phyloP scores from a whole-genome alignment of 2,113 vertebrate genomes.

The Illadopsis cleaveri region DNA sequence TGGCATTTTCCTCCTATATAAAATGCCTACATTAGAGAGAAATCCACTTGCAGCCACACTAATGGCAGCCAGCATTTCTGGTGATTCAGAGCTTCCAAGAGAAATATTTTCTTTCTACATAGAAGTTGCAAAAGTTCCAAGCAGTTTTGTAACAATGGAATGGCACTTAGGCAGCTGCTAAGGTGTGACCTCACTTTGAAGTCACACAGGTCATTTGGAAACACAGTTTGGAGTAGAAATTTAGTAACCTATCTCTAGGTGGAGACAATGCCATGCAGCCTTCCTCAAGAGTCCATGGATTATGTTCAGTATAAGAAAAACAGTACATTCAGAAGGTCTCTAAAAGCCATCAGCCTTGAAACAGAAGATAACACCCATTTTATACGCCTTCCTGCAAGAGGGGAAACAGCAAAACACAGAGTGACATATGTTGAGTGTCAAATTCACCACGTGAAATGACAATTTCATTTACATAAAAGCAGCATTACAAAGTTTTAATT shows the following conservation, averaged over 20 bases:
- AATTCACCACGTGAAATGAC: not conserved
- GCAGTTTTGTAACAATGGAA: not conserved
- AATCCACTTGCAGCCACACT: not conserved
- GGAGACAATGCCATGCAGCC: not conserved
- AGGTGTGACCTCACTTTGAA: not conserved
- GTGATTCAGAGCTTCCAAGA: not conserved
- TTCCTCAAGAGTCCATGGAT: not conserved
- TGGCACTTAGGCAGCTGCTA: not conserved
- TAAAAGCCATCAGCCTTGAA: not conserved
- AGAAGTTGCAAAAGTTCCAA: not conserved
- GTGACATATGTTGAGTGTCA: not conserved
- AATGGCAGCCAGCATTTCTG: not conserved
- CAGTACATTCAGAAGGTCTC: not conserved
- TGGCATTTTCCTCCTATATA: not conserved
- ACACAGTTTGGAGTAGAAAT: not conserved
- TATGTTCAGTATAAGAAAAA: not conserved
- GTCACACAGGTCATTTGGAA: not conserved
- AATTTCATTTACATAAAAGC: slow-evolving; percentile 26
- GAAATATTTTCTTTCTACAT: not conserved
- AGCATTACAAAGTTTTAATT: slow-evolving; percentile 26
- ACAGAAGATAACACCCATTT: not conserved
- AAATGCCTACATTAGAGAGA: not conserved
- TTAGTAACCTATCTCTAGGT: not conserved
- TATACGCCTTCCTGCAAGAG: not conserved
- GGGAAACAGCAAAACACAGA: not conserved